Conservation (phyloP, 2,888 invertebrate genomes). For the Diarsia brunnea region DNA sequence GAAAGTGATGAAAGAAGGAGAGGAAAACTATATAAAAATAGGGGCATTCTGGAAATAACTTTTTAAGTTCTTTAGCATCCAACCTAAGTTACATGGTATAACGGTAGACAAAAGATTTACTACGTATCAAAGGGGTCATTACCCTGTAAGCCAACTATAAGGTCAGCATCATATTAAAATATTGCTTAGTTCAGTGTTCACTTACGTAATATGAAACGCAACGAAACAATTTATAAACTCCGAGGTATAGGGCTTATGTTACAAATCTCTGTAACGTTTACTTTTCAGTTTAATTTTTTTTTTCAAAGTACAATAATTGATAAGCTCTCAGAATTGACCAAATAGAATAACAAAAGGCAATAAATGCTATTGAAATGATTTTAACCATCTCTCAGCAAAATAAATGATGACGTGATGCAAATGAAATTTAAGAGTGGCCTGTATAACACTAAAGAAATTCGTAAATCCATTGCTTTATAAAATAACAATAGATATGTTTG, state of each 20-base stretch:
- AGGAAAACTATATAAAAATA: background rate
- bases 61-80: background rate
- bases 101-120: background rate
- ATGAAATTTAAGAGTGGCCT: no score
- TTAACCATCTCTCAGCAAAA: no score
- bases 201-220: conserved; percentile 39
- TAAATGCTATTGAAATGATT: no score
- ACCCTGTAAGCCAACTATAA: conserved; percentile 18
- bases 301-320: no score
- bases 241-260: conserved; percentile 42
- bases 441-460: no score
- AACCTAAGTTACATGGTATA: no score
- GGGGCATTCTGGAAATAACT: background rate
- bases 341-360: no score
- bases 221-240: conserved; percentile 23
- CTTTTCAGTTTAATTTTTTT: no score
- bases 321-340: no score
- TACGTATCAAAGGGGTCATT: conserved; percentile 14
- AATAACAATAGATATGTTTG: no score
- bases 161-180: conserved; percentile 9
- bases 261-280: conserved; percentile 1
- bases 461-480: no score
- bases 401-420: no score
- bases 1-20: background rate
- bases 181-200: conserved; percentile 32